These are phyloP conservation scores for Trachops cirrhosus DNA, from an alignment of 2,797 vertebrate genomes.

Conservation along the genomic window DNA sequence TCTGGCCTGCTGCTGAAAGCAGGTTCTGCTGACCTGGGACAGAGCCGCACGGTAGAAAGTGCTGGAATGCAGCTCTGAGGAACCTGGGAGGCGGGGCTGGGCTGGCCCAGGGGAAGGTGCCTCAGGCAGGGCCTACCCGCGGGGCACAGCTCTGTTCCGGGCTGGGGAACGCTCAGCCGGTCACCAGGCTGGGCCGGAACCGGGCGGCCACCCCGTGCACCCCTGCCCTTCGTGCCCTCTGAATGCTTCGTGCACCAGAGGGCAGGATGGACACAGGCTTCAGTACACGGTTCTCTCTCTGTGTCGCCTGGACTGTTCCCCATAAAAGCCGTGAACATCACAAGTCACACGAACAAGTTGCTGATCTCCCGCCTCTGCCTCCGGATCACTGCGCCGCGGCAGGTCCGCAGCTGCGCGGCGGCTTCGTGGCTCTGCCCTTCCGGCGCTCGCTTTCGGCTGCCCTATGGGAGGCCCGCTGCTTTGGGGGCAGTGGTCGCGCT, in stretches of 20 bases:
- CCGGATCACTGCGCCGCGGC: neutral
- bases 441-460: neutral
- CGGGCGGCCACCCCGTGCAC: neutral
- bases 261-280: rapidly evolving
- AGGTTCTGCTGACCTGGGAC: neutral
- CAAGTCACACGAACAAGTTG: rapidly evolving
- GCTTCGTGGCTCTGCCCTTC: neutral
- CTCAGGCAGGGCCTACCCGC: rapidly evolving
- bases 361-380: neutral
- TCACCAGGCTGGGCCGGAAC: neutral
- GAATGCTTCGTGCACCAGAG: rapidly evolving
- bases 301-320: neutral
- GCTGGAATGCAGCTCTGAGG: too few relatives aligned
- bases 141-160: neutral
- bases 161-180: too few relatives aligned
- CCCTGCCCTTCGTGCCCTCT: neutral
- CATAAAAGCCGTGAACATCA: neutral
- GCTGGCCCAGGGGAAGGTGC: rapidly evolving
- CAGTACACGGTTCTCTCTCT: rapidly evolving
- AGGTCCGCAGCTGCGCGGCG: too few relatives aligned
- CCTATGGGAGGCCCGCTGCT: neutral
- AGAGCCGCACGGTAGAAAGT: rapidly evolving
- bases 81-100: neutral
- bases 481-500: neutral
- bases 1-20: rapidly evolving